A percentile compares a stretch with the other conserved stretches of the same genome.
phyloP scores from a whole-genome alignment of 2,113 vertebrate species.

The Vidua chalybeata region DNA sequence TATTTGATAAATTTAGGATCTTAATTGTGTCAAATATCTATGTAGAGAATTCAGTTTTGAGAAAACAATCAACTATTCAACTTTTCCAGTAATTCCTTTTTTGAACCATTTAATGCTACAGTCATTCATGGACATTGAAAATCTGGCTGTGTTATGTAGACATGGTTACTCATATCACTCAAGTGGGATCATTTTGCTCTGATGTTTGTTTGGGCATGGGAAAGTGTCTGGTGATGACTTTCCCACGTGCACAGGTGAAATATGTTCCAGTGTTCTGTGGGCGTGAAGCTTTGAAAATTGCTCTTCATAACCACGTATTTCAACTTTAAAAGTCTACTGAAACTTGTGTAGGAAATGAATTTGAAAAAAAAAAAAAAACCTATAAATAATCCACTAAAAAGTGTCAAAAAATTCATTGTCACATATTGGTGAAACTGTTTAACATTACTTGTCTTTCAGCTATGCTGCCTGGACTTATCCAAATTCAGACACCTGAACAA shows the following conservation, averaged over 20 bases:
- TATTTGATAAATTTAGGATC: neutral
- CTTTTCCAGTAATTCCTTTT: neutral
- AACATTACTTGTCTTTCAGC: neutral
- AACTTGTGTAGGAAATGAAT: neutral
- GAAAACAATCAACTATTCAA: neutral
- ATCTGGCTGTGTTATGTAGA: neutral
- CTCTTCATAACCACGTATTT: neutral
- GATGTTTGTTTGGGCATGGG: neutral
- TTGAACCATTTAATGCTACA: neutral
- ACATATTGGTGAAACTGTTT: neutral
- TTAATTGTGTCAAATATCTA: neutral
- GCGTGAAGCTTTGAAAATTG: neutral
- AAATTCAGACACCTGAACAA: neutral
- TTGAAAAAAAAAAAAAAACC: neutral
- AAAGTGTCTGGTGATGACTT: neutral
- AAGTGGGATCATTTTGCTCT: neutral
- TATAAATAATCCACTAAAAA: neutral
- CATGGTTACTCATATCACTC: neutral
- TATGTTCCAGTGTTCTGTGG: neutral
- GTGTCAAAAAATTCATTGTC: neutral
- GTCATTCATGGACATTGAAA: neutral
- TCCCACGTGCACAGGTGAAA: neutral
- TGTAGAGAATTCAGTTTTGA: neutral
- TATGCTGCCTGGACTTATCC: neutral
- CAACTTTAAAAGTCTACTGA: neutral